Conservation (phyloP, 2,888 invertebrate species). For the Pelosia muscerda region DNA sequence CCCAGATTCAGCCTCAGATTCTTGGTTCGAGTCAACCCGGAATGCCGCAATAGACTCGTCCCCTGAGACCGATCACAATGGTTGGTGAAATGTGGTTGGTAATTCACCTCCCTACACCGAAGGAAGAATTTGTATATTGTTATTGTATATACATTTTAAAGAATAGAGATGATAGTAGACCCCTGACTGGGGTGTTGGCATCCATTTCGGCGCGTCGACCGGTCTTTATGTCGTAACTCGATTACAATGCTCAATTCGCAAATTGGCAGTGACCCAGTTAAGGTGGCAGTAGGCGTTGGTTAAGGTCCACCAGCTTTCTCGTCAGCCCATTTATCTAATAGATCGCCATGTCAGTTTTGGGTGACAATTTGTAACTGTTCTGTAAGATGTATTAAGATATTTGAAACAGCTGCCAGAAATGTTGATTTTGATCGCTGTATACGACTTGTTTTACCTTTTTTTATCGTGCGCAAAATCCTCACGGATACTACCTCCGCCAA, state of each 20-base stretch:
- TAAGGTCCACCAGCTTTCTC: conserved; percentile 56
- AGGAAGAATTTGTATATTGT: too few species aligned
- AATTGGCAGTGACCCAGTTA: conserved; percentile 76
- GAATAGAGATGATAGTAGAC: too few species aligned
- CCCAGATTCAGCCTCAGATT: too few species aligned
- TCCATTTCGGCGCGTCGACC: conserved; percentile 54
- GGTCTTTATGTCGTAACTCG: conserved; percentile 62
- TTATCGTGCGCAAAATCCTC: too few species aligned
- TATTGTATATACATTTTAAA: too few species aligned
- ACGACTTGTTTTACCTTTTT: too few species aligned
- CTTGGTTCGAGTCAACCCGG: too few species aligned
- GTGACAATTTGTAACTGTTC: not conserved
- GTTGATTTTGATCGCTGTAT: not conserved
- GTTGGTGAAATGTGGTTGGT: too few species aligned
- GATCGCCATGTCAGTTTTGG: conserved; percentile 25
- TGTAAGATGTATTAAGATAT: not conserved
- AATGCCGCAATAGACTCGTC: too few species aligned
- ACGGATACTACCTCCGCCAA: too few species aligned
- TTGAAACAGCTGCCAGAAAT: conserved; percentile 3
- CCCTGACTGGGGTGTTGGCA: conserved; percentile 45
- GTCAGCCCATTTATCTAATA: conserved; percentile 35
- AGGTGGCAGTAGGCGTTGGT: conserved; percentile 56
- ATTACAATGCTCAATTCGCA: conserved; percentile 70
- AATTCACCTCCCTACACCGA: too few species aligned
- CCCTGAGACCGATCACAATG: too few species aligned